Conservation (phyloP, 2,888 invertebrate species). For the Germaria angustata region DNA sequence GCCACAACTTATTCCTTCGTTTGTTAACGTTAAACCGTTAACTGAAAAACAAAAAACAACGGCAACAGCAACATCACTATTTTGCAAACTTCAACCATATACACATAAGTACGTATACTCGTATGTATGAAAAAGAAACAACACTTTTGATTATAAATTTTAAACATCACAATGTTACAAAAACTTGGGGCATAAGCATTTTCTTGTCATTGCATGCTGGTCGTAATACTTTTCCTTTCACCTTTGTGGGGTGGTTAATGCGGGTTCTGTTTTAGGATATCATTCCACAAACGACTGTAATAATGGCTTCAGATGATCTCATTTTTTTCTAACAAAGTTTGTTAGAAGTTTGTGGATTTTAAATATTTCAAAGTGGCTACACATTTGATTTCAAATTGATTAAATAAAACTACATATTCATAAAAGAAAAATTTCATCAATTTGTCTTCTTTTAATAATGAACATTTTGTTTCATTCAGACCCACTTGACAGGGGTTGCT, state of each 20-base stretch:
- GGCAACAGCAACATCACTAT: not conserved
- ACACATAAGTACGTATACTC: not conserved
- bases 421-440: too few relatives aligned
- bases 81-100: slow-evolving; percentile 20
- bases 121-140: not conserved
- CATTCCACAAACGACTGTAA: not conserved
- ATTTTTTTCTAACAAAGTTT: not conserved
- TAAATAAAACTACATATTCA: too few relatives aligned
- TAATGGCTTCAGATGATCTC: not conserved
- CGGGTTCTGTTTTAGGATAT: not conserved
- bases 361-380: not conserved
- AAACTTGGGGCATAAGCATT: slow-evolving; percentile 50
- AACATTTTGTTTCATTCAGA: too few relatives aligned
- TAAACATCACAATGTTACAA: slow-evolving; percentile 48
- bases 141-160: slow-evolving; percentile 58
- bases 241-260: not conserved
- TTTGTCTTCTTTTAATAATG: too few relatives aligned
- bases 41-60: slow-evolving; percentile 35
- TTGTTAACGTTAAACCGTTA: slow-evolving; percentile 44
- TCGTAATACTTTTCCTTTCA: not conserved
- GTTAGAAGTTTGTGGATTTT: not conserved
- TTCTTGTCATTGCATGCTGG: slow-evolving; percentile 42
- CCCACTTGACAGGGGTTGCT: too few relatives aligned
- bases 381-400: not conserved
- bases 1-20: slow-evolving; percentile 57